Base-by-base conservation (phyloP, 2,888 invertebrate genomes). In the Thera obeliscata region DNA sequence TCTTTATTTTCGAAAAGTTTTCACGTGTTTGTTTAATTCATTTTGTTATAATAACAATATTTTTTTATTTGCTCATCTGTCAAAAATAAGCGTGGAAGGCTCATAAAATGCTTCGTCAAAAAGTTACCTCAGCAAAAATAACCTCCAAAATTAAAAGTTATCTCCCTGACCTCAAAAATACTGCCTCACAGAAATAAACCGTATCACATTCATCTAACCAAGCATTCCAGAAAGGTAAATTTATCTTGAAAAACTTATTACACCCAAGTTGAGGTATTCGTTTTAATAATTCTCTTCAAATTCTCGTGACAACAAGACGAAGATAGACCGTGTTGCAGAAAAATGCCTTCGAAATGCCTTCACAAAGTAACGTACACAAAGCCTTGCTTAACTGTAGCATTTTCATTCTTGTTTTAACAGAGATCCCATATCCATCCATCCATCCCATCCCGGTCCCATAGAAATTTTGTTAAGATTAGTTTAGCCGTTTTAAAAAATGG, bases 241-340 rank as follows among this genome's bases (percentile, higher is more conserved):
- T 52, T 61, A 12, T 36, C 56, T 54, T 9, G 38, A 60, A 66
- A 56, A 48, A 54, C 38, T 11, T 54, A 55, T 55, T 55, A 60
- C 60, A 41, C 7, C 43, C 41, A 52, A 36, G 36, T 57, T 54
- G 52, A 61, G 54, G 33, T 58, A 73, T 68, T 66, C 58, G 57
- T 49, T 48, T 58, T 56, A 71, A 68, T 61, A 66, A 71, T 69
- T 61, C 64, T 58, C 66, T 61, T 62, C 36, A 71, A 72, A 74
- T 72, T 70, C 63, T 54, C 62, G 60, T 65, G 64, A 61, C 64
- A 68, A 67, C 63, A 36, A 71, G 68, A 66, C 58, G 67, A 66
- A 69, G 67, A 71, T 57, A 55, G 66, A 65, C 73, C 58, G 63
- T 54, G 71, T 70, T 73, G 67, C 65, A 73, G 69, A 70, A 74